These are phyloP conservation scores for Cheilosia vernalis DNA, from an alignment of 2,888 invertebrate species.

Conservation along the genomic window DNA sequence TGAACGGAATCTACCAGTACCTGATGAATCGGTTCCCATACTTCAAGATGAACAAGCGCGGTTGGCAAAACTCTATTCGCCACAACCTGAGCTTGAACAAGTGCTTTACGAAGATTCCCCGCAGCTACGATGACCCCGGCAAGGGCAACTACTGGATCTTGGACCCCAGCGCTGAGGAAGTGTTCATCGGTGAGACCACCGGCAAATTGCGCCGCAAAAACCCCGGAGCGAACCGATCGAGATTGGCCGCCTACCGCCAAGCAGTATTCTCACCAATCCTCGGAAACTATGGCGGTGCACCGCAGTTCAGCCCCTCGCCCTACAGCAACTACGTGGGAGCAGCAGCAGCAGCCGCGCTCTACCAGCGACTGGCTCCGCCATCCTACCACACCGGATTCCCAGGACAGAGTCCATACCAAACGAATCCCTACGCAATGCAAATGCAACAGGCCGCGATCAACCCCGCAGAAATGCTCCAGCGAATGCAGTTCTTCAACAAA, in stretches of 20 bases:
- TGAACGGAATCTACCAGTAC: slow-evolving; percentile 99
- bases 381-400: slow-evolving; percentile 51
- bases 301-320: slow-evolving; percentile 56
- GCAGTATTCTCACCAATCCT: slow-evolving; percentile 81
- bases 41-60: slow-evolving; percentile 98
- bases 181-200: slow-evolving; percentile 98
- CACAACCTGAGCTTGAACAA: slow-evolving; percentile 99
- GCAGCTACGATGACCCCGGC: slow-evolving; percentile 99
- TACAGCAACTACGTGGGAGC: slow-evolving; percentile 77
- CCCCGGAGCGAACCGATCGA: slow-evolving; percentile 93
- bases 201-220: slow-evolving; percentile 96
- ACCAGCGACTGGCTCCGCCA: slow-evolving; percentile 80
- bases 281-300: slow-evolving; percentile 75
- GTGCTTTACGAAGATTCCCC: slow-evolving; percentile 98
- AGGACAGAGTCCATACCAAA: slow-evolving; percentile 40
- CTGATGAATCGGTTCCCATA: slow-evolving; percentile 99
- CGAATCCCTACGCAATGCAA: slow-evolving; percentile 64
- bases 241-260: slow-evolving; percentile 94
- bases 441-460: slow-evolving; percentile 61
- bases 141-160: slow-evolving; percentile 99
- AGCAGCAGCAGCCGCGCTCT: slow-evolving; percentile 80
- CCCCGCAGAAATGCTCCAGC: slow-evolving; percentile 83
- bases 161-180: slow-evolving; percentile 98
- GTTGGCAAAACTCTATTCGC: slow-evolving; percentile 99
- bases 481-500: slow-evolving; percentile 82